These are phyloP conservation scores for Zele albiditarsus DNA, from an alignment of 2,888 invertebrate genomes.

Conservation along the genomic window DNA sequence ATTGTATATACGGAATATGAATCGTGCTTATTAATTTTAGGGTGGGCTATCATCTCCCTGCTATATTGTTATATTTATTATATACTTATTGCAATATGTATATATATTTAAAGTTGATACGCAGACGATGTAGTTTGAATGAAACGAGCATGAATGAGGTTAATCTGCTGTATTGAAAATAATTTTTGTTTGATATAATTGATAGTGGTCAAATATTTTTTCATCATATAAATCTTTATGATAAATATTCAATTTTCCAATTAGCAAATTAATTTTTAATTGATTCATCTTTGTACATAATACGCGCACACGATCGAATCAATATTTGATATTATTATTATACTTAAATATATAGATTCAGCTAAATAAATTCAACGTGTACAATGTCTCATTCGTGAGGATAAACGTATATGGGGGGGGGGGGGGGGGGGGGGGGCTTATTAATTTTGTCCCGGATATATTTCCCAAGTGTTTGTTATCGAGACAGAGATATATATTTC, in stretches of 20 bases:
- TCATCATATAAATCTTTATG: too few species aligned
- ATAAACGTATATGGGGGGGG: slow-evolving; percentile 29
- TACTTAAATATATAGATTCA: neutral
- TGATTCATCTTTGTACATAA: neutral
- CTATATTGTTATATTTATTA: neutral
- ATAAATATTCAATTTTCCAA: too few species aligned
- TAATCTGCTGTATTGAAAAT: neutral
- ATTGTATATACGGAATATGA: slow-evolving; percentile 31
- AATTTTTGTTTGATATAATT: neutral
- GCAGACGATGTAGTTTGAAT: neutral
- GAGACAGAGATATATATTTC: neutral
- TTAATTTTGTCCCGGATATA: slow-evolving; percentile 4
- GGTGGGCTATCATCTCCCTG: neutral
- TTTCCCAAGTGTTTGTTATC: slow-evolving; percentile 32
- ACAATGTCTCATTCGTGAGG: slow-evolving; percentile 36
- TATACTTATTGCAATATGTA: neutral
- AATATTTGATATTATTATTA: slow-evolving; percentile 6
- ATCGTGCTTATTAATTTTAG: slow-evolving; percentile 33
- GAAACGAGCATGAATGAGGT: neutral
- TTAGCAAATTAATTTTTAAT: neutral
- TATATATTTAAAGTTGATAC: neutral
- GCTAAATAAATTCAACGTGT: slow-evolving; percentile 30
- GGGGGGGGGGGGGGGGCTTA: slow-evolving; percentile 14
- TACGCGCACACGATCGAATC: neutral
- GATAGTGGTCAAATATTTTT: too few species aligned